These are phyloP conservation scores for Uropetala carovei DNA, from an alignment of 2,888 invertebrate species.

Conservation along the genomic window DNA sequence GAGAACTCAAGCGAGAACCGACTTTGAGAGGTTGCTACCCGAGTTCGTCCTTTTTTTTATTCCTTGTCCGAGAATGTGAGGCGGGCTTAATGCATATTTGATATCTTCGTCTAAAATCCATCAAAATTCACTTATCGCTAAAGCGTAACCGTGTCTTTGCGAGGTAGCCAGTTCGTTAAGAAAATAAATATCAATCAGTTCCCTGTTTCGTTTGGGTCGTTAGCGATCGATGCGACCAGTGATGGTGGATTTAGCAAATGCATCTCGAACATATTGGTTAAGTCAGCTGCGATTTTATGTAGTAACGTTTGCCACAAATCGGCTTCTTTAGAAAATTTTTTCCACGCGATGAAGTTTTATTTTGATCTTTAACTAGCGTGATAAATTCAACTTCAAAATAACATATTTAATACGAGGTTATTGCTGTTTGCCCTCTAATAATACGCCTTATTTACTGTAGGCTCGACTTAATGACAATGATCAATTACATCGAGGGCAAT, in stretches of 20 bases:
- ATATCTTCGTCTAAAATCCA: conserved; percentile 3
- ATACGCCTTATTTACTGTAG: too few species aligned
- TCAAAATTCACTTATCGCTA: conserved; percentile 12
- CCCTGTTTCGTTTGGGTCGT: neutral
- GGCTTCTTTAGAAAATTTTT: too few species aligned
- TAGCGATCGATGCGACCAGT: neutral
- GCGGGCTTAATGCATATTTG: conserved; percentile 16
- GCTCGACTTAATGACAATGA: too few species aligned
- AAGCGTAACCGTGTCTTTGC: neutral
- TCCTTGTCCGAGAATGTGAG: neutral
- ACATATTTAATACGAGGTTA: too few species aligned
- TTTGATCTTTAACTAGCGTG: too few species aligned
- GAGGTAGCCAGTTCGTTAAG: neutral
- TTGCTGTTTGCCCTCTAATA: too few species aligned
- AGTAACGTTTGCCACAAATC: too few species aligned
- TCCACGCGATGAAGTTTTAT: too few species aligned
- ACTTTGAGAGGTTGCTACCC: neutral
- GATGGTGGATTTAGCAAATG: neutral
- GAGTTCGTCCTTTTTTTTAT: neutral
- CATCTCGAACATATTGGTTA: too few species aligned
- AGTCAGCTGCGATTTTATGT: too few species aligned
- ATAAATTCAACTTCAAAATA: too few species aligned
- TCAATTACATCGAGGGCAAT: neutral
- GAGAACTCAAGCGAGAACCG: neutral
- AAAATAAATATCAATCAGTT: neutral